Evolutionary conservation across 2,113 vertebrate species (phyloP), one percentile per base, ranked within the genome.

Genomic region (Orthonyx spaldingii): DNA sequence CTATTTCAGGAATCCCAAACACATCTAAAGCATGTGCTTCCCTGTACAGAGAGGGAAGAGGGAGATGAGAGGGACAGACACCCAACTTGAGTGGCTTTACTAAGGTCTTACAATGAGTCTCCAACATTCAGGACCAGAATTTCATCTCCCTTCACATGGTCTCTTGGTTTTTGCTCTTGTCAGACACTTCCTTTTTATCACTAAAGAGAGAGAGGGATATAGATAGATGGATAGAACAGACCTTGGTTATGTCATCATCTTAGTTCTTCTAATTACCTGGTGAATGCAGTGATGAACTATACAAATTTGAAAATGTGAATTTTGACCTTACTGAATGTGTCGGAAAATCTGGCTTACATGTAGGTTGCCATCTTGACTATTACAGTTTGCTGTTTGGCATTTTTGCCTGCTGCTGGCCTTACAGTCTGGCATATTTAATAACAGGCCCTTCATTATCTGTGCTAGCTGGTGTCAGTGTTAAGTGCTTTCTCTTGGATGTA

Each of bases 341-440:
- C 1, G 5, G 72, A 59, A 71, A 56, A 32, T 56, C n/a, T 69
- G 74, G 12, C 37, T 56, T 52, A 27, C 18, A 0, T 35, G 5
- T 6, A 87, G 70, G 46, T 76, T 84, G 74, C 72, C 46, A 3
- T 82, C 76, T 72, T 3, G 0, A 71, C 69, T 76, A 1, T 53
- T 41, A 23, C 6, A 33, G 60, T 83, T 97, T 96, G 77, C 89
- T 78, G 72, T 75, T 96, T 47, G 89, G 56, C 84, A 26, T 76
- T 93, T 91, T 65, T 90, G 84, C 50, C 55, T 0, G 0, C 60
- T 87, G 53, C 76, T 90, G 77, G 71, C 74, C 88, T 83, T 96
- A 69, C 83, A 93, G 69, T 78, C 57, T 81, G 55, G 39, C 65
- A 28, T 91, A 70, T 77, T 96, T 97, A 87, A 56, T 93, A 93